Percentiles rank a stretch among this genome's conserved stretches.
phyloP scores from a whole-genome alignment of 2,888 invertebrate genomes.

The Diadegma fenestrale region DNA sequence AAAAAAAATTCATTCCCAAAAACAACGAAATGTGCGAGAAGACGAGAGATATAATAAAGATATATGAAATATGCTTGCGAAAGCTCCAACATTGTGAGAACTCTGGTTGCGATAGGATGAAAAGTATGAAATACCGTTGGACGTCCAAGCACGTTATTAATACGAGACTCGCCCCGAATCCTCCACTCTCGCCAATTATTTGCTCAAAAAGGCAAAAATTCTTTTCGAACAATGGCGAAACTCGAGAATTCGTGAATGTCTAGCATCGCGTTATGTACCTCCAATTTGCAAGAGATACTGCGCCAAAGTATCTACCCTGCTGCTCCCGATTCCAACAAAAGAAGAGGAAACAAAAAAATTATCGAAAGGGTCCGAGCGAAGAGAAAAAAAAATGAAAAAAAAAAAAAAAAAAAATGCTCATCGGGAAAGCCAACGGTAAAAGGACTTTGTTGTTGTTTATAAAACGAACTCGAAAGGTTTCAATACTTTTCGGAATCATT shows the following conservation, averaged over 20 bases:
- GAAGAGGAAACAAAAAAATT: slow-evolving; percentile 36
- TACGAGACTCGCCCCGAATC: slow-evolving; percentile 56
- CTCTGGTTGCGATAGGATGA: slow-evolving; percentile 77
- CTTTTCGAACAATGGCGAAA: slow-evolving; percentile 79
- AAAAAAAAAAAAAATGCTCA: not conserved
- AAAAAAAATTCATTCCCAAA: slow-evolving; percentile 24
- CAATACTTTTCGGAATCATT: not conserved
- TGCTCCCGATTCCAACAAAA: slow-evolving; percentile 17
- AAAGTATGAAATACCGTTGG: slow-evolving; percentile 33
- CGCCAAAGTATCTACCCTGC: slow-evolving; percentile 21
- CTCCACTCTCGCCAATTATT: slow-evolving; percentile 77
- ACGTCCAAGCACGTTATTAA: slow-evolving; percentile 48
- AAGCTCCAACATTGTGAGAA: slow-evolving; percentile 75
- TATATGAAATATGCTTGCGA: slow-evolving; percentile 34
- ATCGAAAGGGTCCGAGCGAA: slow-evolving; percentile 69
- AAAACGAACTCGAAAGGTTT: not conserved
- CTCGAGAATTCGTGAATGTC: slow-evolving; percentile 72
- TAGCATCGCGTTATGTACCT: slow-evolving; percentile 41
- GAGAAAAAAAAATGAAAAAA: slow-evolving; percentile 70
- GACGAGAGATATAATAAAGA: slow-evolving; percentile 31
- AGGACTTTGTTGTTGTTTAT: not conserved
- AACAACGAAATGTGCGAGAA: slow-evolving; percentile 21
- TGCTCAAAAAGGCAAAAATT: slow-evolving; percentile 44
- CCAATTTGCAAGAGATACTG: slow-evolving; percentile 40
- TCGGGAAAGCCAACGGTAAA: not conserved